Evolutionary conservation across 2,888 invertebrate species (phyloP).

Genomic region (Mermis nigrescens): DNA sequence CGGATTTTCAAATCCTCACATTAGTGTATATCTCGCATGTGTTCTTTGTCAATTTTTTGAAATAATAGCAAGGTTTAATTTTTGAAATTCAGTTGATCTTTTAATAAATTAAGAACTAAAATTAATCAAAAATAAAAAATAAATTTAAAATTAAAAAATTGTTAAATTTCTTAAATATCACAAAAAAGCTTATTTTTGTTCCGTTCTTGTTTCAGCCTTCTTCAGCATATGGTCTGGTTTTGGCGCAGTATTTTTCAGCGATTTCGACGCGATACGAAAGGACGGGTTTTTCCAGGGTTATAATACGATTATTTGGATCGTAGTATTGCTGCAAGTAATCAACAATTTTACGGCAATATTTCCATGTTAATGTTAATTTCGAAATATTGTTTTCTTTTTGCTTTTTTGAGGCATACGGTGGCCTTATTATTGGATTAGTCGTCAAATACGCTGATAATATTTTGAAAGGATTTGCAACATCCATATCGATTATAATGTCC

Average conservation of each 20-base stretch:
- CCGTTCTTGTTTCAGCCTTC: conserved; percentile 28
- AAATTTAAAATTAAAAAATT: too few relatives aligned
- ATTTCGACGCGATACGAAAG: conserved; percentile 32
- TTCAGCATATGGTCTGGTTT: conserved; percentile 36
- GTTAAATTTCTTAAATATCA: neutral
- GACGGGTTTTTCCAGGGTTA: conserved; percentile 40
- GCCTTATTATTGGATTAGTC: conserved; percentile 39
- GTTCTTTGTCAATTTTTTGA: too few relatives aligned
- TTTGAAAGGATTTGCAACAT: conserved; percentile 41
- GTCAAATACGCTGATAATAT: conserved; percentile 43
- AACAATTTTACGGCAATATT: neutral
- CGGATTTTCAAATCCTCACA: too few relatives aligned
- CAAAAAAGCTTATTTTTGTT: neutral
- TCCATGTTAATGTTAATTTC: neutral
- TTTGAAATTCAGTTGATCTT: too few relatives aligned
- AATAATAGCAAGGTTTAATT: too few relatives aligned
- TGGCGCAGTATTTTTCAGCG: conserved; percentile 34
- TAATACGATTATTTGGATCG: conserved; percentile 35
- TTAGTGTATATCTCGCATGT: too few relatives aligned
- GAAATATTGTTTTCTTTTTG: neutral
- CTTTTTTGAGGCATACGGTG: conserved; percentile 37
- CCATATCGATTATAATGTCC: conserved; percentile 39
- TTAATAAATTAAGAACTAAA: too few relatives aligned
- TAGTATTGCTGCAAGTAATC: conserved; percentile 36
- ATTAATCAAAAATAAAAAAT: too few relatives aligned